phyloP scores from a whole-genome alignment of 2,888 invertebrate genomes.

The Oxystoma pomonae region DNA sequence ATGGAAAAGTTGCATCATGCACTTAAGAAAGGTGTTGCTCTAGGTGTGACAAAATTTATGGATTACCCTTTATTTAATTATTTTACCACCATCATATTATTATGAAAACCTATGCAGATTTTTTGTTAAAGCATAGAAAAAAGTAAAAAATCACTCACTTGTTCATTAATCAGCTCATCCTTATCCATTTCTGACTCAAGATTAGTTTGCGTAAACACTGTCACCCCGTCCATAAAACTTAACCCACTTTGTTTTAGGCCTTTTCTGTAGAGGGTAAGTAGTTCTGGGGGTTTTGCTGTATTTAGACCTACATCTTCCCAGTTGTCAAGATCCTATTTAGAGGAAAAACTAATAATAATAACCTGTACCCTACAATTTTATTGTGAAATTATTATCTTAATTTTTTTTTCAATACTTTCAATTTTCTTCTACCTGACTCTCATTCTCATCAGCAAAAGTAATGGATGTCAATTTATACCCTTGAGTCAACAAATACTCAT shows the following conservation, averaged over 20 bases:
- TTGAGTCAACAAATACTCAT: constrained; percentile 75
- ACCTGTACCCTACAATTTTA: background rate
- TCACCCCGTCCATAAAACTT: constrained; percentile 32
- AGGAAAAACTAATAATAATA: constrained; percentile 20
- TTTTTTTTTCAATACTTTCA: no score
- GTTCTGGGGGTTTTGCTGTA: constrained; percentile 72
- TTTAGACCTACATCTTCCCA: constrained; percentile 91
- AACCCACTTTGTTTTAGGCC: constrained; percentile 49
- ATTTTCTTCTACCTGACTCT: no score
- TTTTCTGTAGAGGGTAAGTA: constrained; percentile 66
- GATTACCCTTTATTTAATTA: no score
- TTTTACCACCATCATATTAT: no score
- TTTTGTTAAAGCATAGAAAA: no score
- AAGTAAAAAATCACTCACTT: no score
- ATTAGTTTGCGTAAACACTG: constrained; percentile 52
- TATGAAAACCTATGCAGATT: no score
- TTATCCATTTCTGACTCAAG: constrained; percentile 12
- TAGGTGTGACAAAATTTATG: no score
- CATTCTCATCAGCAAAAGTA: constrained; percentile 88
- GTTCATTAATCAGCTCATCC: constrained; percentile 13
- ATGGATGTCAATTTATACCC: constrained; percentile 84
- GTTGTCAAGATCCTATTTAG: constrained; percentile 85
- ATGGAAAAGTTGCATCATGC: no score
- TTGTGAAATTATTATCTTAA: no score
- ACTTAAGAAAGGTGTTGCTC: no score